Conservation (phyloP, 2,113 vertebrate genomes). For the Corythaeola cristata region DNA sequence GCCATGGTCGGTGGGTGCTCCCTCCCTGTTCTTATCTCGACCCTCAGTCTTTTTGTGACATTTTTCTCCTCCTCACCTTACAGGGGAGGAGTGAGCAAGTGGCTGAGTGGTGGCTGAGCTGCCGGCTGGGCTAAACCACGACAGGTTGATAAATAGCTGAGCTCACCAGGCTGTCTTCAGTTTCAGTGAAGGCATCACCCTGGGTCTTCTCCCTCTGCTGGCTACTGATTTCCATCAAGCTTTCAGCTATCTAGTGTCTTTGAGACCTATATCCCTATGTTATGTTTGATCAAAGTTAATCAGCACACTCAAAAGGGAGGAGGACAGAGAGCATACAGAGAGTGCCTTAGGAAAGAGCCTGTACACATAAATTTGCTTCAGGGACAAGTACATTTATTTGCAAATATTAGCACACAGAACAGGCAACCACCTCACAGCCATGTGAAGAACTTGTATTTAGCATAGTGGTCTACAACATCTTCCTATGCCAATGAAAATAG, state of each 20-base stretch:
- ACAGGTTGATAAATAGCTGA: neutral
- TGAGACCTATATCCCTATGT: neutral
- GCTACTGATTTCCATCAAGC: neutral
- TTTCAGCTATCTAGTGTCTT: neutral
- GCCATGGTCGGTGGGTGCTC: no score
- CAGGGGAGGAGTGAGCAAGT: no score
- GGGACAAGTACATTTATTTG: neutral
- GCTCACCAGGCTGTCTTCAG: neutral
- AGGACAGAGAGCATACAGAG: neutral
- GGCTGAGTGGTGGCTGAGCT: no score
- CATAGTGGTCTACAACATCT: neutral
- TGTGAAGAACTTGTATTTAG: neutral
- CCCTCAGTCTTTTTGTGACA: no score
- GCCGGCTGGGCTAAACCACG: no score
- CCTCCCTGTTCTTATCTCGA: no score
- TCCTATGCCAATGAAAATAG: neutral
- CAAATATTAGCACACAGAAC: neutral
- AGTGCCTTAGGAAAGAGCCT: neutral
- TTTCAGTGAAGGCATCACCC: neutral
- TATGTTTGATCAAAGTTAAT: neutral
- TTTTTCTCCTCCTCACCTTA: no score
- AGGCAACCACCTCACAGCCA: neutral
- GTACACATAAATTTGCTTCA: neutral
- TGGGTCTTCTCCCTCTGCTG: neutral
- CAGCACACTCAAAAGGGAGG: neutral